Percentiles rank a stretch among this genome's conserved stretches.
phyloP scores from a whole-genome alignment of 2,888 invertebrate species.

The Thysanoteuthis rhombus region DNA sequence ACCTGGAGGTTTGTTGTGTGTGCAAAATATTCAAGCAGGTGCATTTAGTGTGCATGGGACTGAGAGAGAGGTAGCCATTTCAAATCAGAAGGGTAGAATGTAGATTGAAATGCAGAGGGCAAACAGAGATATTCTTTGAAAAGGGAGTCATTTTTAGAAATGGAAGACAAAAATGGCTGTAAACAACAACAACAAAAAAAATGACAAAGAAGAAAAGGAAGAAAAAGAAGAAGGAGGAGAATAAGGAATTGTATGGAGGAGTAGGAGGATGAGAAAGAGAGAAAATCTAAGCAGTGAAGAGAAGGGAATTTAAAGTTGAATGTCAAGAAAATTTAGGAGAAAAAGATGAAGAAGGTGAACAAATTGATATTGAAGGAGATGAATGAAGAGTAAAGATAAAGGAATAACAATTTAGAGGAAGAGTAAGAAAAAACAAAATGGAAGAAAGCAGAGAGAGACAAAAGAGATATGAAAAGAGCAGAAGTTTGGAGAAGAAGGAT shows the following conservation, averaged over 20 bases:
- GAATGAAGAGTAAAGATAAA: background rate
- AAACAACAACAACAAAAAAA: background rate
- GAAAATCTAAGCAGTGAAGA: background rate
- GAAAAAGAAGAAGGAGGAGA: background rate
- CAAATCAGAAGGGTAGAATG: background rate
- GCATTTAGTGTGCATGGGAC: background rate
- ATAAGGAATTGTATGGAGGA: too few relatives aligned
- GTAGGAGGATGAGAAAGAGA: background rate
- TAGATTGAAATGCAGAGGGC: background rate
- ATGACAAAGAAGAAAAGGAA: background rate
- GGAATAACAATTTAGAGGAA: background rate
- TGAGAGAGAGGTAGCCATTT: background rate
- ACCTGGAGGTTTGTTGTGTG: background rate
- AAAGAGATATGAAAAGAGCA: background rate
- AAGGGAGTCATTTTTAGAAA: background rate
- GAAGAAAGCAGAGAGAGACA: background rate
- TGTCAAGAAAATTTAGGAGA: background rate
- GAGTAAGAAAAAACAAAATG: background rate
- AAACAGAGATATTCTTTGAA: background rate
- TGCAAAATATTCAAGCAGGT: conserved; percentile 12
- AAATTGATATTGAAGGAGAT: background rate
- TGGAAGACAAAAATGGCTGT: background rate
- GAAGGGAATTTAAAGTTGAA: background rate
- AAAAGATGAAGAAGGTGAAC: background rate
- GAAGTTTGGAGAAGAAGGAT: background rate